phyloP scores from a whole-genome alignment of 1,140 invertebrate species.

The Sinella curviseta region DNA sequence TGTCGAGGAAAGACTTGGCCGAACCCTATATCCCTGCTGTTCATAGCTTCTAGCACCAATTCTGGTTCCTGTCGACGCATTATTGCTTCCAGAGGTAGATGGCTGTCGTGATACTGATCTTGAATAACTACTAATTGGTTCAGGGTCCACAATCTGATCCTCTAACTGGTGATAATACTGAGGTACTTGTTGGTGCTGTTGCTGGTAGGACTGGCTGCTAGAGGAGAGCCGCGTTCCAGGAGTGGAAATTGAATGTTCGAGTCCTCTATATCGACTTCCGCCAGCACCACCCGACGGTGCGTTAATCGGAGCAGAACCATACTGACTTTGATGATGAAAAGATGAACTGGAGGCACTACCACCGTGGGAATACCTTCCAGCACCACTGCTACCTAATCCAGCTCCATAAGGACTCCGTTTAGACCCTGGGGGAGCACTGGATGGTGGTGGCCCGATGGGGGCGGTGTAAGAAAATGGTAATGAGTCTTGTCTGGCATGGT shows the following conservation, averaged over 20 bases:
- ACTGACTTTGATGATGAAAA: slow-evolving; percentile 6
- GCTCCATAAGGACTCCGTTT: slow-evolving; percentile 11
- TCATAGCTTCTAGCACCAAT: slow-evolving; percentile 10
- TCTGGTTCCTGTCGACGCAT: background rate
- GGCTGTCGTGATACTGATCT: slow-evolving; percentile 5
- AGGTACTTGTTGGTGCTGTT: slow-evolving; percentile 15
- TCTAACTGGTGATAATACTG: slow-evolving; percentile 25
- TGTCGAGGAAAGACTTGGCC: slow-evolving; percentile 31
- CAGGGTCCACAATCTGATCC: slow-evolving; percentile 27
- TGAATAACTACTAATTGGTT: slow-evolving; percentile 11
- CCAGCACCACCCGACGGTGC: background rate
- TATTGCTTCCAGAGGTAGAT: background rate
- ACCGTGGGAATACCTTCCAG: background rate
- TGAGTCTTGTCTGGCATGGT: slow-evolving; percentile 77
- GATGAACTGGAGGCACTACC: slow-evolving; percentile 4
- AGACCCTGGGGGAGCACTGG: background rate
- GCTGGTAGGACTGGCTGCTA: slow-evolving; percentile 4
- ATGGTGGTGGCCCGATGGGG: background rate
- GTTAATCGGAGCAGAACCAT: background rate
- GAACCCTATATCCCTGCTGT: slow-evolving; percentile 4
- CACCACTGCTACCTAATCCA: background rate
- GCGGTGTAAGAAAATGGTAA: slow-evolving; percentile 73
- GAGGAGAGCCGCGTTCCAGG: background rate
- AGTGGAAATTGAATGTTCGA: slow-evolving; percentile 5
- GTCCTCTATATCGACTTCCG: background rate